Percentiles rank a stretch among this genome's conserved stretches.
phyloP scores from a whole-genome alignment of 1,140 invertebrate genomes.

The Charaxes varanes region DNA sequence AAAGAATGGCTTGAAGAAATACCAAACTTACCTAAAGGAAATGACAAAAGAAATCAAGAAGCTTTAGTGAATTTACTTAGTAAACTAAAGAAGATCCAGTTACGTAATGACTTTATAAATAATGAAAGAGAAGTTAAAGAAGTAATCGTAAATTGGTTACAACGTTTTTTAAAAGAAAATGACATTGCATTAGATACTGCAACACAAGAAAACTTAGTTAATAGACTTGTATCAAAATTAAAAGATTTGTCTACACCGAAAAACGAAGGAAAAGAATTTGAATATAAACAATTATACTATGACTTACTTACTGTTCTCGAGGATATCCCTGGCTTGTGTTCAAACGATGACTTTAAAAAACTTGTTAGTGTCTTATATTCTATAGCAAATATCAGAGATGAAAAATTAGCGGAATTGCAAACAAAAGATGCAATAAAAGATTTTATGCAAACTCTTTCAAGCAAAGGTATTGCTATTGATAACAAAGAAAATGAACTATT shows the following conservation, averaged over 20 bases:
- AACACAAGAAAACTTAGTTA: slow-evolving; percentile 21
- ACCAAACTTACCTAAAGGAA: slow-evolving; percentile 13
- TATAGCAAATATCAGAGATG: neutral
- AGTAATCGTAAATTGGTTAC: slow-evolving; percentile 24
- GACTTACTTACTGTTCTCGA: slow-evolving; percentile 1
- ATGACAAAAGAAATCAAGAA: slow-evolving; percentile 13
- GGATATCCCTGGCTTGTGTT: neutral
- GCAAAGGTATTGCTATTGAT: neutral
- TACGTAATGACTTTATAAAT: slow-evolving; percentile 4
- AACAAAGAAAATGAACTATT: neutral
- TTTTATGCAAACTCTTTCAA: slow-evolving; percentile 3
- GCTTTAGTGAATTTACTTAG: slow-evolving; percentile 16
- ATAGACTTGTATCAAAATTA: slow-evolving; percentile 18
- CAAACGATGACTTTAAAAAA: neutral
- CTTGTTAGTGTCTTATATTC: slow-evolving; percentile 6
- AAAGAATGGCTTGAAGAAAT: slow-evolving; percentile 21
- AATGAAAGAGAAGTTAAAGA: slow-evolving; percentile 16
- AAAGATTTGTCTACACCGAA: neutral
- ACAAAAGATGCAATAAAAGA: slow-evolving; percentile 5
- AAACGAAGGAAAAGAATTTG: neutral
- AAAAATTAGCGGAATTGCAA: neutral
- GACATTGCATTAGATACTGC: slow-evolving; percentile 11
- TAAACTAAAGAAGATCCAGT: slow-evolving; percentile 22
- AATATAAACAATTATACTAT: neutral
- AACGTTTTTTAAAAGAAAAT: slow-evolving; percentile 15